Evolutionary conservation across 2,797 vertebrate species (phyloP).

Genomic region (Eurystomus glaucurus): DNA sequence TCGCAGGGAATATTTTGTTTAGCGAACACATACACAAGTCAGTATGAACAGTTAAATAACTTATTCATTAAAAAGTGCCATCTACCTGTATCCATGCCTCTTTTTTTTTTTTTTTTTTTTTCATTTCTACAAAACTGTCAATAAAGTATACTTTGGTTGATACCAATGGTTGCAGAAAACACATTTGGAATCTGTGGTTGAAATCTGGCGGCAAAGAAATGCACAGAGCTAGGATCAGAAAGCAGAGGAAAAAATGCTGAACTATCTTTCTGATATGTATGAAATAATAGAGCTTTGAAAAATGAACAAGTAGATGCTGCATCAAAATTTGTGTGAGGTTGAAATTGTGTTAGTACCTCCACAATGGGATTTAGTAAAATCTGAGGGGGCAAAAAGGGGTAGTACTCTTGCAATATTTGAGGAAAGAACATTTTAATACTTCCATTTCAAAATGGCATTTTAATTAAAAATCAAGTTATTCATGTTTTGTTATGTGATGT

Average conservation of each 20-base stretch:
- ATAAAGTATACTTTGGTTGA: not conserved
- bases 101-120: not conserved
- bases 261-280: not conserved
- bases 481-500: not conserved
- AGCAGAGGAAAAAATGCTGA: not conserved
- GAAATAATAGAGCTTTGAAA: not conserved
- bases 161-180: not conserved
- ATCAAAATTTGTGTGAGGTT: not conserved
- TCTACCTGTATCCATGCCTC: not conserved
- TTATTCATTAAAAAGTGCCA: not conserved
- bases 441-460: not conserved
- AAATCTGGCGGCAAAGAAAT: not conserved
- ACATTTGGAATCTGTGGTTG: not conserved
- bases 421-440: not conserved
- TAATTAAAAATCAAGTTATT: not conserved
- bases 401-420: not conserved
- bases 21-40: not conserved
- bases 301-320: not conserved
- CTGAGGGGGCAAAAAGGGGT: accelerated
- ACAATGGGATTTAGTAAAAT: not conserved
- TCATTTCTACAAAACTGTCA: not conserved
- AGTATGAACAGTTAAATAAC: not conserved
- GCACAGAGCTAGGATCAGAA: not conserved
- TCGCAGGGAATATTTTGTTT: not conserved
- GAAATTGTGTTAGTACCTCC: not conserved